Percentiles rank a stretch among this genome's conserved stretches.
Evolutionary conservation across 2,113 vertebrate genomes (phyloP).

Genomic region (Nerophis ophidion): DNA sequence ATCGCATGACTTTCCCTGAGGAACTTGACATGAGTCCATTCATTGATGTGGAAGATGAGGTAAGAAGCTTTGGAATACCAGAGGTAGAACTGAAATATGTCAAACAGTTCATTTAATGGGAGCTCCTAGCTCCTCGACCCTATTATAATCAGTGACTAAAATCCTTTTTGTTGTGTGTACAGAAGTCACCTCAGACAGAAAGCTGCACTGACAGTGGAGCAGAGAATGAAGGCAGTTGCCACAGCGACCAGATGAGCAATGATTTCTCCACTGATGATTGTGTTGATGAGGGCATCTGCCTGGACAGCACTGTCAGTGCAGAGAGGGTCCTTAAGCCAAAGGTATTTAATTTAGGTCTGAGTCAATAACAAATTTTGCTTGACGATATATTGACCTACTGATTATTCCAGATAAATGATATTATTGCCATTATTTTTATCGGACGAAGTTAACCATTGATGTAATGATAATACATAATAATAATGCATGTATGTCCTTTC

Average conservation of each 20-base stretch:
- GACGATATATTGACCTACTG: too few relatives aligned
- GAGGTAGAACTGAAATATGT: neutral
- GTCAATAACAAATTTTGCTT: too few relatives aligned
- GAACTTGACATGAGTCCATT: conserved; percentile 97
- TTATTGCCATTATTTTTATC: too few relatives aligned
- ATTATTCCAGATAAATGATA: too few relatives aligned
- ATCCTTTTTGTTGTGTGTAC: conserved; percentile 3
- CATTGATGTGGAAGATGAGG: conserved; percentile 97
- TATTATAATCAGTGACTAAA: neutral
- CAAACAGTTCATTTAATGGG: neutral
- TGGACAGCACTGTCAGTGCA: conserved; percentile 82
- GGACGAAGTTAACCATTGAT: too few relatives aligned
- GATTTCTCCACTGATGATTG: conserved; percentile 96
- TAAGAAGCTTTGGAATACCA: conserved; percentile 48
- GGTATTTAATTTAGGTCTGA: conserved; percentile 57
- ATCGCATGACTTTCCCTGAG: conserved; percentile 97
- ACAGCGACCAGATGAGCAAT: conserved; percentile 99
- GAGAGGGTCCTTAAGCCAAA: conserved; percentile 90
- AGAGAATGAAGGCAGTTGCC: conserved; percentile 98
- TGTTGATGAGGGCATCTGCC: conserved; percentile 96
- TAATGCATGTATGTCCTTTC: too few relatives aligned
- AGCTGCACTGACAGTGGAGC: conserved; percentile 98
- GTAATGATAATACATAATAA: too few relatives aligned
- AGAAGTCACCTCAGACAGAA: conserved; percentile 98
- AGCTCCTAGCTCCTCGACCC: neutral